Evolutionary conservation across 1,140 invertebrate genomes (phyloP), one percentile per base, ranked within the genome.

Genomic region (Micrasema longulum): DNA sequence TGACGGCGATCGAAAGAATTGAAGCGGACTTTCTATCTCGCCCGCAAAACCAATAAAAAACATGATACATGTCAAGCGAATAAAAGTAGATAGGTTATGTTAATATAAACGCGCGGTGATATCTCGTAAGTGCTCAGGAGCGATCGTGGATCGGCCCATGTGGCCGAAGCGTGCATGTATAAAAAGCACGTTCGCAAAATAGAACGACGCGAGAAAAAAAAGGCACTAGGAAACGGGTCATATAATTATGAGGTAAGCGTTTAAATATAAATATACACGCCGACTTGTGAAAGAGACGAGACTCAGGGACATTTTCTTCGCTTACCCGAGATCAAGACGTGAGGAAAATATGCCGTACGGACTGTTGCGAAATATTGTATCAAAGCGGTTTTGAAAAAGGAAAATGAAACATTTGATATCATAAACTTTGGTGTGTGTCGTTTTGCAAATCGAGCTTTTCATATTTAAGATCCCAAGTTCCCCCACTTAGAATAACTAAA

Each of bases 181-280:
- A 55, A 55, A 55, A 55, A 55, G 2, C 52, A 31, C 12, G 26
- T 31, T 55, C 52, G 26, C 52, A 55, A 55, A 53, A 55, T 55
- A 55, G 52, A 55, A 12, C 14, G 20, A 26, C 12, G 23, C 22
- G 50, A 22, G 50, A 22, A 53, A 12, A 53, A 55, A 55, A 55
- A 55, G 35, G 4, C 23, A 9, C 52, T 4, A 55, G 23, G 52
- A 55, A 55, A 26, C 52, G 23, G 52, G 52, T 55, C 52, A 55
- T 12, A 48, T 48, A 48, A 20, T n/a, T 48, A 48, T 48, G 52
- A 26, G 26, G 52, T 55, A 55, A 55, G 52, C 52, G 52, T 55
- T 55, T 55, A 55, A 55, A 55, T 55, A 48, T 20, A 48, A 48
- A 9, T 22, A 48, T 48, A 55, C 52, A 31, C 52, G 18, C 50